Evolutionary conservation across 2,797 vertebrate species (phyloP).

Genomic region (Pangasius mekongensis): DNA sequence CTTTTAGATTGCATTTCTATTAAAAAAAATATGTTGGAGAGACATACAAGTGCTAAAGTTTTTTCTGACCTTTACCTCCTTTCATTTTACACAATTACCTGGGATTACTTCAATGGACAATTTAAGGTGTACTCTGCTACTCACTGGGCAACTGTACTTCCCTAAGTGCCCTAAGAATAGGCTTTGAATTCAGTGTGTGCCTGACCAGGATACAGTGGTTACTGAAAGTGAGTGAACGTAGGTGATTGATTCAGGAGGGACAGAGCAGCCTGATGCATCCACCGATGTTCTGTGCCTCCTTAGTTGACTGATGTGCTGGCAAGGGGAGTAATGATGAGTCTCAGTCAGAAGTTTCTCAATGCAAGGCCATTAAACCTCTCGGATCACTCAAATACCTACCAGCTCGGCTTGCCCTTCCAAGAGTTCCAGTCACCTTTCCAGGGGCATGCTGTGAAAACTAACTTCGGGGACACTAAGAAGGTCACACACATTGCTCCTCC

Average conservation of each 20-base stretch:
- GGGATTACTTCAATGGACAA: not conserved
- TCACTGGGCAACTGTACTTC: not conserved
- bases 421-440: not conserved
- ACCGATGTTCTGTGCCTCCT: not conserved
- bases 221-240: not conserved
- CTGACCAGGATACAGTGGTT: not conserved
- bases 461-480: not conserved
- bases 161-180: not conserved
- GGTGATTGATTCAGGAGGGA: not conserved
- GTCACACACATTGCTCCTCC: not conserved
- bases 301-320: not conserved
- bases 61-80: not conserved
- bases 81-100: not conserved
- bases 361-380: not conserved
- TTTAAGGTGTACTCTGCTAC: not conserved
- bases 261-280: not conserved
- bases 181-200: not conserved
- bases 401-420: not conserved
- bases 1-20: not conserved
- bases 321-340: not conserved
- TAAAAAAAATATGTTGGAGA: not conserved
- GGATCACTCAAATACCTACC: not conserved
- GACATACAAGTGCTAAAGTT: not conserved
- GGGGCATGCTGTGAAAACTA: constrained; percentile 9
- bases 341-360: not conserved